Evolutionary conservation across 1,140 invertebrate genomes (phyloP).

Genomic region (Drosophila bifasciata): DNA sequence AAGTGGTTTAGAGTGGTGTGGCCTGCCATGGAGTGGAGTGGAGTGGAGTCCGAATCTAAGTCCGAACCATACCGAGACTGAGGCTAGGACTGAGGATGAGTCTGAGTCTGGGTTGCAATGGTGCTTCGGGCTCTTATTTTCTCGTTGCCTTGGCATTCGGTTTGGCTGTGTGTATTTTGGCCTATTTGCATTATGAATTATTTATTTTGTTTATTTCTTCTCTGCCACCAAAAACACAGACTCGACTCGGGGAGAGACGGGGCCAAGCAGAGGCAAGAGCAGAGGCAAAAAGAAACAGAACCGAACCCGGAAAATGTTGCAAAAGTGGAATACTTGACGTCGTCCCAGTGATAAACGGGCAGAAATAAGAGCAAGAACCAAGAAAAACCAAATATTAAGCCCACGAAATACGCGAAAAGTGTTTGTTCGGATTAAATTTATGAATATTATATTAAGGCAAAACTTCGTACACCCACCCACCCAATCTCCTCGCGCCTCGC

Average conservation of each 20-base stretch:
- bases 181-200: conserved; percentile 82
- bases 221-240: conserved; percentile 35
- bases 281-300: conserved; percentile 31
- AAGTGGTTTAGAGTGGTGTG: neutral
- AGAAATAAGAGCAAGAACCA: conserved; percentile 13
- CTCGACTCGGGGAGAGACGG: neutral
- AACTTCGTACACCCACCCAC: conserved; percentile 42
- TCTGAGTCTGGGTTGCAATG: conserved; percentile 18
- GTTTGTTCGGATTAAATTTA: conserved; percentile 80
- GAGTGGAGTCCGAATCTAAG: conserved; percentile 28
- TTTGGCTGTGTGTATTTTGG: conserved; percentile 55
- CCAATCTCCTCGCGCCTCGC: neutral
- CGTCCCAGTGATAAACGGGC: conserved; percentile 65
- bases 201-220: conserved; percentile 73
- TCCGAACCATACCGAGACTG: conserved; percentile 11
- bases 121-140: conserved; percentile 49
- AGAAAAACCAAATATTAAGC: conserved; percentile 46
- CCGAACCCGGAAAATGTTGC: conserved; percentile 57
- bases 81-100: conserved; percentile 6
- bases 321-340: conserved; percentile 68
- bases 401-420: conserved; percentile 73
- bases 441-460: conserved; percentile 76
- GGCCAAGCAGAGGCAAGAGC: neutral
- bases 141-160: conserved; percentile 48
- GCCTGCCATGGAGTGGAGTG: neutral